Evolutionary conservation across 2,888 invertebrate genomes (phyloP), one percentile per base, ranked within the genome.

Genomic region (Chorisops tibialis): DNA sequence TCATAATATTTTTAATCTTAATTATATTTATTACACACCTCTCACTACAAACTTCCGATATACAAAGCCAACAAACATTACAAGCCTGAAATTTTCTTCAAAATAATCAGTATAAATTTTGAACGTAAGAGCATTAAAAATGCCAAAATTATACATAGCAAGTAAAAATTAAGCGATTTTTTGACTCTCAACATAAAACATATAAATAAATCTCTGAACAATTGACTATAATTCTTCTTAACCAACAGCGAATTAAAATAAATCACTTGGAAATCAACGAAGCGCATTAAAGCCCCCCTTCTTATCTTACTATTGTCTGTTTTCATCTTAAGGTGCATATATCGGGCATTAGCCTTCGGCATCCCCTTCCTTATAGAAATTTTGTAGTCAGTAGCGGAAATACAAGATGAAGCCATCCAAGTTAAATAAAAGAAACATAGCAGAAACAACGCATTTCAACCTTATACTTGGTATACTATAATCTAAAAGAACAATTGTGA

Each of bases 301-400:
- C 30, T 30, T 30, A 30, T 30, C 30, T 30, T 30, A 30, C 30
- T 30, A 30, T 35, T 16, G 22, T 22, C 45, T 38, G 18, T 22
- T 21, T 50, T 35, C 35, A 24, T 50, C 9, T 35, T 21, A 6
- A 48, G 22, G 35, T 41, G 24, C 41, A 22, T 22, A 54, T 54
- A 54, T 22, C 52, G 52, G 52, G 18, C 52, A 54, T 54, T 54
- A 39, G 52, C 41, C 52, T 54, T 54, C 52, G 24, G 30, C 35
- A 54, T 11, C 39, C 39, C n/a, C 21, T 41, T 54, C 50, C 35
- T 37, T n/a, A 14, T 39, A 16, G n/a, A 22, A 22, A 18, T 4
- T 14, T 22, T 48, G 22, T 48, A n/a, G 48, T 12, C 18, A 18
- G 11, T 45, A 58, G 14, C 52, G 52, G 56, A 58, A 58, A 58